A percentile compares a stretch with the other conserved stretches of the same genome.
Conservation (phyloP, 2,888 invertebrate species). For the Diaperis boleti region DNA sequence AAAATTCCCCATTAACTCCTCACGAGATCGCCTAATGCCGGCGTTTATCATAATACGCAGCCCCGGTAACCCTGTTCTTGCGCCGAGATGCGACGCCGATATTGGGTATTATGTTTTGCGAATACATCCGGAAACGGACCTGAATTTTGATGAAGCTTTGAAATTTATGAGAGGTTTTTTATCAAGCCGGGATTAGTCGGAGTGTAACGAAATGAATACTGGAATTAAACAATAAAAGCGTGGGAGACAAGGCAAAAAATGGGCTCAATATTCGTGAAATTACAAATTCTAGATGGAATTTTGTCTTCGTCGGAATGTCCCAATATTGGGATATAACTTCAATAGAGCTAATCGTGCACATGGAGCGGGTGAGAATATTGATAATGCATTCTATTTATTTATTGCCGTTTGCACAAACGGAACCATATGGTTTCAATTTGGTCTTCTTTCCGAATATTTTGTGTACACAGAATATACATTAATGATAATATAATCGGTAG, state of each 20-base stretch:
- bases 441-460: too few relatives aligned
- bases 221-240: conserved; percentile 7
- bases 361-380: too few relatives aligned
- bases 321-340: too few relatives aligned
- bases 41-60: neutral
- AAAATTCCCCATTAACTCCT: neutral
- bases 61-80: neutral
- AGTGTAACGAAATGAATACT: conserved; percentile 9
- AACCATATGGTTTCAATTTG: too few relatives aligned
- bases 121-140: conserved; percentile 6
- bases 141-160: conserved; percentile 26
- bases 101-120: conserved; percentile 8
- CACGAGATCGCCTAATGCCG: neutral
- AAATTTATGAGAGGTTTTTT: conserved; percentile 26
- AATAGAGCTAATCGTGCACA: too few relatives aligned
- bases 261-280: too few relatives aligned
- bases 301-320: too few relatives aligned
- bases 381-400: too few relatives aligned
- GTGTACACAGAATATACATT: too few relatives aligned
- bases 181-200: conserved; percentile 19
- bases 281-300: too few relatives aligned
- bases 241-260: neutral
- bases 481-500: too few relatives aligned
- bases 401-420: too few relatives aligned
- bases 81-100: neutral